Evolutionary conservation across 2,797 vertebrate genomes (phyloP).

Genomic region (Rhabdophis nuchalis): DNA sequence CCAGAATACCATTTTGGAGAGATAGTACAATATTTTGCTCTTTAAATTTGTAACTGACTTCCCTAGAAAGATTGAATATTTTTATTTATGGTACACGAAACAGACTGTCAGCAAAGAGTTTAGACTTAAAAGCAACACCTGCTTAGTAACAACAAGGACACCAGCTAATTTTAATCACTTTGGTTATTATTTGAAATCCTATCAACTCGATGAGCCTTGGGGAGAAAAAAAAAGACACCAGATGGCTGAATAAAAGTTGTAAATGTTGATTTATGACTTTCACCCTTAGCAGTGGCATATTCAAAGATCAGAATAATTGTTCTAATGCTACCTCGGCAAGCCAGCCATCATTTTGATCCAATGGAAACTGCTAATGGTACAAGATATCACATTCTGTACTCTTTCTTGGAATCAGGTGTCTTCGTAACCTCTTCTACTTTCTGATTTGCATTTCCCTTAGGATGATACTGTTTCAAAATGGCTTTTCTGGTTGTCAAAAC

Average conservation of each 20-base stretch:
- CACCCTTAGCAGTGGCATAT: not conserved
- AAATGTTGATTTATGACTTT: slow-evolving; percentile 30
- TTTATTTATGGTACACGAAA: not conserved
- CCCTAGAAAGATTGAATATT: not conserved
- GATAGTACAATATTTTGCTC: not conserved
- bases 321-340: not conserved
- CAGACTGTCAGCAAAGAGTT: not conserved
- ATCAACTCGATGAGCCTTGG: slow-evolving; percentile 2
- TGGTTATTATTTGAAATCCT: slow-evolving; percentile 11
- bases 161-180: slow-evolving; percentile 4
- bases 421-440: not conserved
- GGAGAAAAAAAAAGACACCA: slow-evolving; percentile 11
- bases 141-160: slow-evolving; percentile 8
- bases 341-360: not conserved
- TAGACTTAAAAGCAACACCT: not conserved
- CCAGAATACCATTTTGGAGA: not conserved
- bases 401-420: not conserved
- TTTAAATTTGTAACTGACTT: not conserved
- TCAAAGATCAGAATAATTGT: slow-evolving; percentile 21
- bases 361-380: not conserved
- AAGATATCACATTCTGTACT: not conserved
- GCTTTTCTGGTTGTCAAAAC: not conserved
- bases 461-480: not conserved
- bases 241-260: not conserved
- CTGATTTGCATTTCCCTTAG: not conserved